These are phyloP conservation scores for Pyrrhia umbra DNA, from an alignment of 2,888 invertebrate genomes.

Conservation along the genomic window DNA sequence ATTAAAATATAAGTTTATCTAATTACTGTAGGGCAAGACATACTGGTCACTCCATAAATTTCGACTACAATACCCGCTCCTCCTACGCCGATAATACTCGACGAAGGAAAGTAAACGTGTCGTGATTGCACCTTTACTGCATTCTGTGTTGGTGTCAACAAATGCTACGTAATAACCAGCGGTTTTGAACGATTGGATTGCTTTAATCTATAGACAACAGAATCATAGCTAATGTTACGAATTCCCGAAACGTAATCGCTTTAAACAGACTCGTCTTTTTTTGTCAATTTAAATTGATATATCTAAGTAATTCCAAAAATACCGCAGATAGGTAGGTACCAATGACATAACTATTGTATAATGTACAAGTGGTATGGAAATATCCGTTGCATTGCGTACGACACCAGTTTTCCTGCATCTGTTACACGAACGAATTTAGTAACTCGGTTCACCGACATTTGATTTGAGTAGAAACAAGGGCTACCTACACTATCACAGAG, in stretches of 20 bases:
- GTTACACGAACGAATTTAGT: conserved; percentile 26
- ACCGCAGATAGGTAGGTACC: not conserved
- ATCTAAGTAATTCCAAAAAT: conserved; percentile 5
- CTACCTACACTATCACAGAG: conserved; percentile 45
- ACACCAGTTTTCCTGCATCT: conserved; percentile 32
- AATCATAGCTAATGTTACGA: too few relatives aligned
- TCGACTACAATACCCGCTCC: conserved; percentile 39
- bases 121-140: conserved; percentile 59
- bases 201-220: conserved; percentile 11
- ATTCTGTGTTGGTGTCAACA: conserved; percentile 24
- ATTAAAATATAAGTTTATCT: not conserved
- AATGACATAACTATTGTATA: conserved; percentile 20
- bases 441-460: conserved; percentile 23
- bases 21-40: conserved; percentile 1
- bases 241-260: too few relatives aligned
- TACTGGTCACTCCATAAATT: conserved; percentile 19
- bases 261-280: too few relatives aligned
- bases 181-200: conserved; percentile 8
- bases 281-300: too few relatives aligned
- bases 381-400: conserved; percentile 28
- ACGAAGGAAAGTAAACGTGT: conserved; percentile 56
- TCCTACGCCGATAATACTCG: conserved; percentile 60
- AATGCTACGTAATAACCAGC: conserved; percentile 3
- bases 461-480: conserved; percentile 13
- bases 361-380: conserved; percentile 38